A percentile compares a stretch with the other conserved stretches of the same genome.
Conservation (phyloP, 2,888 invertebrate species). For the Heteromyza rotundicornis region DNA sequence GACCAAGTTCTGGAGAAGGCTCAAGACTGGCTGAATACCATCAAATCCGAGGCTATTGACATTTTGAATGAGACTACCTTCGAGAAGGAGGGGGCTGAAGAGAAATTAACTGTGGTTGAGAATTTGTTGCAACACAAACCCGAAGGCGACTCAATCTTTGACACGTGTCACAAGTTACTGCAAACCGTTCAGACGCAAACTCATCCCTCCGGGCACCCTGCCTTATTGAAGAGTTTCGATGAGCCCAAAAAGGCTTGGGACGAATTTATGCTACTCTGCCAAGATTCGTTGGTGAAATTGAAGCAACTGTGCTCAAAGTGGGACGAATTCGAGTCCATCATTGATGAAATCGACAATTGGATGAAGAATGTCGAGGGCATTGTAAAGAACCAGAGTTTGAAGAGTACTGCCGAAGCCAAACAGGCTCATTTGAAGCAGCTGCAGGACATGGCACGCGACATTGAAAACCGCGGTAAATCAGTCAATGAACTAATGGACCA, state of each 20-base stretch:
- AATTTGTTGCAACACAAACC: slow-evolving; percentile 75
- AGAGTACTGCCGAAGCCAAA: slow-evolving; percentile 85
- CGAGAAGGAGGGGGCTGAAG: slow-evolving; percentile 80
- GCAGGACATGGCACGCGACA: slow-evolving; percentile 73
- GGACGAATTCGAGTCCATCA: slow-evolving; percentile 78
- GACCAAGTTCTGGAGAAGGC: slow-evolving; percentile 82
- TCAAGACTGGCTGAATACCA: slow-evolving; percentile 80
- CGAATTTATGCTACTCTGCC: slow-evolving; percentile 75
- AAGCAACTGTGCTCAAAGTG: slow-evolving; percentile 80
- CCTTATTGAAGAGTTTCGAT: slow-evolving; percentile 75
- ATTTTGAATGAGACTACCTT: slow-evolving; percentile 79
- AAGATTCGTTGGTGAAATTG: slow-evolving; percentile 74
- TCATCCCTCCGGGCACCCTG: slow-evolving; percentile 76
- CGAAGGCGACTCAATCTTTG: slow-evolving; percentile 76
- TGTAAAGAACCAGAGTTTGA: slow-evolving; percentile 87
- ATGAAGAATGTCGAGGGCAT: slow-evolving; percentile 83
- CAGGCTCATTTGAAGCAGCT: slow-evolving; percentile 79
- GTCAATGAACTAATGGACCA: slow-evolving; percentile 73
- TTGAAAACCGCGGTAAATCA: slow-evolving; percentile 71
- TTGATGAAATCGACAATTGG: slow-evolving; percentile 84
- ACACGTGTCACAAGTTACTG: slow-evolving; percentile 73
- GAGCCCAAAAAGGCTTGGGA: slow-evolving; percentile 78
- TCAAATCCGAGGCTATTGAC: slow-evolving; percentile 79
- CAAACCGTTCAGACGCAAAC: slow-evolving; percentile 79
- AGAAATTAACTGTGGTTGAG: slow-evolving; percentile 76